Base-by-base conservation (phyloP, 1,140 invertebrate genomes). In the Gryon sp. region DNA sequence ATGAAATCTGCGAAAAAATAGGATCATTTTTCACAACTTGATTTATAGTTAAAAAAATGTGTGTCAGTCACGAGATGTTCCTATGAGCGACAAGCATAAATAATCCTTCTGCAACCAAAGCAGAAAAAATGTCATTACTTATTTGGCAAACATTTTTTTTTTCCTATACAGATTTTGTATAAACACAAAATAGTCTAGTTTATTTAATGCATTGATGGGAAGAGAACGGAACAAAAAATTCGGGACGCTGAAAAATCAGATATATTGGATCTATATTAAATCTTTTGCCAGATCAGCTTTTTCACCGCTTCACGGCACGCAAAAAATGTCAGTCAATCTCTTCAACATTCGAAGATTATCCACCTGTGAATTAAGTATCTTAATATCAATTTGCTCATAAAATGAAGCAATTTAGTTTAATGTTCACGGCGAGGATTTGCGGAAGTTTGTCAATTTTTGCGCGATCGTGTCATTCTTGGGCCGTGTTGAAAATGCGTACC, bases 71-170 rank as follows among this genome's bases (percentile, higher is more conserved):
- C 63, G 57, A 63, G 73, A 46, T 46, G 43, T 34, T 41, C 59
- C 59, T 76, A 57, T 52, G 45, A 65, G 57, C 65, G 45, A 69
- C 73, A 45, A 76, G 73, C 59, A 26, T n/a, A 76, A 76, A 76
- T 76, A 76, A 69, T 52, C 65, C 63, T 59, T 76, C 12, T 57
- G 57, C 65, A 36, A 52, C 34, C 63, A 41, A 59, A 59, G 57
- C 55, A 43, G 26, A n/a, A 57, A 57, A 55, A 68, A 76, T 53
- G n/a, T 40, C 12, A 70, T 24, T 52, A 45, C 48, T 41, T 41
- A 59, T 50, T 41, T 60, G 53, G 24, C 45, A 34, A 60, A 66
- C 48, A 63, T 60, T 53, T 57, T 48, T 73, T 55, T n/a, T 14
- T 45, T 53, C 48, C 46, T n/a, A 53, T 45, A 46, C 52, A 46